Percentiles rank a stretch among this genome's conserved stretches.
Conservation (phyloP, 2,888 invertebrate species). For the Diplolepis rosae region DNA sequence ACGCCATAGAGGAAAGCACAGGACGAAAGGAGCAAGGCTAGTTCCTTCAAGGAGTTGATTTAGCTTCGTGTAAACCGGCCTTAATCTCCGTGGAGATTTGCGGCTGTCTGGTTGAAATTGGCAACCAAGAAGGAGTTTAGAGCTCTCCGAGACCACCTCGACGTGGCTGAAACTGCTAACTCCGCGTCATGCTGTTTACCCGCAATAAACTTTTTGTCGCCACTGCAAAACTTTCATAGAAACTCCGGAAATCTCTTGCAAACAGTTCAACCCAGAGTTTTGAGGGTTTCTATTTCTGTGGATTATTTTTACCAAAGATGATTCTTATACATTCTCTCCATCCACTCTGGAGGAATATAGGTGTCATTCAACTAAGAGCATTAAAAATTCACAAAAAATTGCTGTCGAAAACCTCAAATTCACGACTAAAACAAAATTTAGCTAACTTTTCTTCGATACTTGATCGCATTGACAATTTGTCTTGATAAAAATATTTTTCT, state of each 20-base stretch:
- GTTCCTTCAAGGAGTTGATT: slow-evolving; percentile 57
- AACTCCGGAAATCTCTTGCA: slow-evolving; percentile 6
- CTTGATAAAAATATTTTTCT: too few species aligned
- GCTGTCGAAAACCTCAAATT: neutral
- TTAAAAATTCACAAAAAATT: neutral
- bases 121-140: slow-evolving; percentile 44
- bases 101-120: slow-evolving; percentile 56
- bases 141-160: slow-evolving; percentile 32
- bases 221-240: slow-evolving; percentile 18
- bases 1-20: slow-evolving; percentile 16
- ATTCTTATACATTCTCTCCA: neutral
- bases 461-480: too few species aligned
- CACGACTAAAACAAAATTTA: neutral
- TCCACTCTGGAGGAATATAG: neutral
- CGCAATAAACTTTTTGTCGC: slow-evolving; percentile 46
- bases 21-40: slow-evolving; percentile 41
- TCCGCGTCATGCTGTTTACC: slow-evolving; percentile 46
- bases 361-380: slow-evolving; percentile 5
- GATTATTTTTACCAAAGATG: slow-evolving; percentile 11
- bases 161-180: slow-evolving; percentile 39
- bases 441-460: too few species aligned
- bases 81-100: slow-evolving; percentile 62
- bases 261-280: slow-evolving; percentile 6
- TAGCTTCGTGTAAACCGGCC: slow-evolving; percentile 59
- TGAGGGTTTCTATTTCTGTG: slow-evolving; percentile 2